Conservation (phyloP, 2,888 invertebrate species). For the Cantharis nigra region DNA sequence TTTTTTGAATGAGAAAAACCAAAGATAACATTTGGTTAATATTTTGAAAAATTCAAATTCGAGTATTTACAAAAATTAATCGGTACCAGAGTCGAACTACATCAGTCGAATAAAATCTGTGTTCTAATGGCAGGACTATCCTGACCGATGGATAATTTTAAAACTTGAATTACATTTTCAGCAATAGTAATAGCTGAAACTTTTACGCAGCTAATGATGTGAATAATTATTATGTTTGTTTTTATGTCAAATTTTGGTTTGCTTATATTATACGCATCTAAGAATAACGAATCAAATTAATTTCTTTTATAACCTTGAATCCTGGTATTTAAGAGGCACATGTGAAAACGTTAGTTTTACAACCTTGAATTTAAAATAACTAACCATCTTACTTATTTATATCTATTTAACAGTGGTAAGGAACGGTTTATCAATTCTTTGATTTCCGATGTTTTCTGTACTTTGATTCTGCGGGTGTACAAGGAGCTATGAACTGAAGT, state of each 20-base stretch:
- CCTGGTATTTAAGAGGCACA: background rate
- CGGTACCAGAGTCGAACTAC: background rate
- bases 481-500: too few relatives aligned
- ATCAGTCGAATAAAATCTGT: background rate
- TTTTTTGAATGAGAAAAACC: too few relatives aligned
- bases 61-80: background rate
- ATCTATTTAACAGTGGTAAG: background rate
- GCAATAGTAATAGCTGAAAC: background rate
- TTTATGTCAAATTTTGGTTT: background rate
- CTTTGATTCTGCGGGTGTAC: background rate
- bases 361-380: constrained; percentile 3
- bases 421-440: background rate
- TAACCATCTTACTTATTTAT: background rate
- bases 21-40: too few relatives aligned
- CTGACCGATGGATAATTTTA: background rate
- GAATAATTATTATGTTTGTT: background rate
- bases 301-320: background rate
- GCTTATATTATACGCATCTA: background rate
- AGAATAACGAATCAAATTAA: background rate
- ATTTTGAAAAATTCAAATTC: too few relatives aligned
- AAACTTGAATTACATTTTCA: background rate
- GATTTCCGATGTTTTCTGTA: background rate
- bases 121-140: background rate
- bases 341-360: background rate
- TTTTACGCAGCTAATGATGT: background rate